Conservation (phyloP, 2,113 vertebrate genomes). For the Tupaia chinensis region DNA sequence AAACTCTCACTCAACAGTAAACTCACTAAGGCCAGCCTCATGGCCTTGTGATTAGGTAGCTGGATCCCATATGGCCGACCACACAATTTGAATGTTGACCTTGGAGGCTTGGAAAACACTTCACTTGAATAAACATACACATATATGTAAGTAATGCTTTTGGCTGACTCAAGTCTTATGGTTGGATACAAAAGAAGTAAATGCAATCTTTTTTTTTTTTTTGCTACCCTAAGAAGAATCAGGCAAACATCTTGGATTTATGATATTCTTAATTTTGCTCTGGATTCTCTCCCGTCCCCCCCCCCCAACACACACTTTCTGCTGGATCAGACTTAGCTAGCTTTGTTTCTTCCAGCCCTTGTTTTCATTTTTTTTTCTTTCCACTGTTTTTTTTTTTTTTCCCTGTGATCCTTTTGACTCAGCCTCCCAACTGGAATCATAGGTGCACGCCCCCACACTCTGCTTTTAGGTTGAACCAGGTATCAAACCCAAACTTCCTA, state of each 20-base stretch:
- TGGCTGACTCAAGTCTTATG: not conserved
- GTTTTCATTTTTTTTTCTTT: not conserved
- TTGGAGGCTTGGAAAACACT: too few species aligned
- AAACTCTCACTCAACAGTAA: conserved; percentile 40
- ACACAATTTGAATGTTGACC: too few species aligned
- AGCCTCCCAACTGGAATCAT: too few species aligned
- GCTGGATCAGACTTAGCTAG: not conserved
- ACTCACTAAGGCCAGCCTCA: not conserved
- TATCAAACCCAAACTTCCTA: too few species aligned
- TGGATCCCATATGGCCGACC: too few species aligned
- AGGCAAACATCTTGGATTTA: not conserved
- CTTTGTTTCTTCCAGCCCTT: not conserved
- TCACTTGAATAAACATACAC: too few species aligned
- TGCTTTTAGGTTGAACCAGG: too few species aligned
- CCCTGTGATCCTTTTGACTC: too few species aligned
- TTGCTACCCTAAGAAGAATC: not conserved
- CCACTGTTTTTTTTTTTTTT: too few species aligned
- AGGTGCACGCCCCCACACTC: too few species aligned
- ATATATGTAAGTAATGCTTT: conserved; percentile 18
- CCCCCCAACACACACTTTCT: not conserved
- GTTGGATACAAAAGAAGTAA: not conserved
- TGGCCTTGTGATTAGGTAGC: too few species aligned
- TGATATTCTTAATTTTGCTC: not conserved
- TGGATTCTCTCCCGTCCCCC: not conserved
- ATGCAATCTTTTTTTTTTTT: not conserved